phyloP scores from a whole-genome alignment of 1,140 invertebrate genomes.

The Nautilus pompilius region DNA sequence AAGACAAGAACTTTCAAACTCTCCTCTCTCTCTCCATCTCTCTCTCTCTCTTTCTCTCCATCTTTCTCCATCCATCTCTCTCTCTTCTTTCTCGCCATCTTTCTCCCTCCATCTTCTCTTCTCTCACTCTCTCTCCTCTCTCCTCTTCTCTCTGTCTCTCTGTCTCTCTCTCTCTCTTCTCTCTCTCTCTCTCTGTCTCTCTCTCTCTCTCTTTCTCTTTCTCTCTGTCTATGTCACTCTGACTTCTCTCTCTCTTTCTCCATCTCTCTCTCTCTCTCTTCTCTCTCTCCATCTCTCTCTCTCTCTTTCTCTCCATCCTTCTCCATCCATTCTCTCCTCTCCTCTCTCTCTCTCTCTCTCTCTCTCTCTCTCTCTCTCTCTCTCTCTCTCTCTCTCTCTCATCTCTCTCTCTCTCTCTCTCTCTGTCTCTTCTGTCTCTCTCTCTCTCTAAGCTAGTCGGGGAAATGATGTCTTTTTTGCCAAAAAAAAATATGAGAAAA shows the following conservation, averaged over 20 bases:
- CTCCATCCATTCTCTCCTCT: no score
- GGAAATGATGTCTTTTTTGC: no score
- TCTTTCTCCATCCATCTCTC: not conserved
- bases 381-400: not conserved
- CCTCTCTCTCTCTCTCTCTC: not conserved
- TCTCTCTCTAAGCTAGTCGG: no score
- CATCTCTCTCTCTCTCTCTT: not conserved
- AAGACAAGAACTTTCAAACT: no score
- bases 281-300: not conserved
- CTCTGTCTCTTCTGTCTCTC: no score
- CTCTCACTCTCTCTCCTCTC: not conserved
- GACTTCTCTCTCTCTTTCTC: not conserved
- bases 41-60: not conserved
- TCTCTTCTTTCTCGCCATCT: not conserved
- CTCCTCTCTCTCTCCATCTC: not conserved
- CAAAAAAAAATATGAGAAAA: no score
- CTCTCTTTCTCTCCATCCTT: not conserved
- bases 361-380: not conserved
- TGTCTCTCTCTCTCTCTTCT: not conserved
- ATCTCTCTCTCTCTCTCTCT: no score
- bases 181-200: no score
- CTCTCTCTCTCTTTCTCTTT: not conserved
- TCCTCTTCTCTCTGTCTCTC: not conserved
- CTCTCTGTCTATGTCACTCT: no score
- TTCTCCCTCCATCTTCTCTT: not conserved